These are phyloP conservation scores for Liolophura sinensis DNA, from an alignment of 1,140 invertebrate genomes.

Conservation along the genomic window DNA sequence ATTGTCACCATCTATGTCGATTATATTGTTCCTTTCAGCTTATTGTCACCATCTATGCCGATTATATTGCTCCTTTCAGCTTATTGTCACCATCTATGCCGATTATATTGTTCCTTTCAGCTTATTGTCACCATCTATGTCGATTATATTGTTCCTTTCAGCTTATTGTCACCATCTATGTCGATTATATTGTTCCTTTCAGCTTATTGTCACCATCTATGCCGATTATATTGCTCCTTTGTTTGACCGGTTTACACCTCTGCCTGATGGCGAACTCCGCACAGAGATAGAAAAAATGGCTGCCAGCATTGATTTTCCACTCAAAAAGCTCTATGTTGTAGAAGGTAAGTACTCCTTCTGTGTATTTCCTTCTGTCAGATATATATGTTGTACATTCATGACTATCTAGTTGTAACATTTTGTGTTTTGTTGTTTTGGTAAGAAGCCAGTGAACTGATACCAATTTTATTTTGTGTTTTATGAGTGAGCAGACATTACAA, in stretches of 20 bases:
- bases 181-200: conserved; percentile 77
- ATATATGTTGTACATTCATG: no score
- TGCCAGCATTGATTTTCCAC: conserved; percentile 83
- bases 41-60: conserved; percentile 89
- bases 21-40: conserved; percentile 93
- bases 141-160: conserved; percentile 96
- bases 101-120: conserved; percentile 95
- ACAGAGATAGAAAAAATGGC: conserved; percentile 89
- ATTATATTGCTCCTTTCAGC: conserved; percentile 94
- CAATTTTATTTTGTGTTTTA: no score
- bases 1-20: conserved; percentile 92
- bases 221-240: conserved; percentile 96
- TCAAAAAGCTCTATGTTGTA: conserved; percentile 95
- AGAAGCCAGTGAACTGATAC: no score
- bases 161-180: conserved; percentile 88
- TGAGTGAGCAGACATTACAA: no score
- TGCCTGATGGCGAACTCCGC: conserved; percentile 88
- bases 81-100: conserved; percentile 90
- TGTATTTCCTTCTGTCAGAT: no score
- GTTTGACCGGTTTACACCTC: conserved; percentile 97
- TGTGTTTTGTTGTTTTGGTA: no score
- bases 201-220: conserved; percentile 89
- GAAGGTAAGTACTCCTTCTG: conserved; percentile 68
- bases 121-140: conserved; percentile 91
- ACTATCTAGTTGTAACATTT: no score